Base-by-base conservation (phyloP, 2,113 vertebrate species). In the Hystrix cristata region DNA sequence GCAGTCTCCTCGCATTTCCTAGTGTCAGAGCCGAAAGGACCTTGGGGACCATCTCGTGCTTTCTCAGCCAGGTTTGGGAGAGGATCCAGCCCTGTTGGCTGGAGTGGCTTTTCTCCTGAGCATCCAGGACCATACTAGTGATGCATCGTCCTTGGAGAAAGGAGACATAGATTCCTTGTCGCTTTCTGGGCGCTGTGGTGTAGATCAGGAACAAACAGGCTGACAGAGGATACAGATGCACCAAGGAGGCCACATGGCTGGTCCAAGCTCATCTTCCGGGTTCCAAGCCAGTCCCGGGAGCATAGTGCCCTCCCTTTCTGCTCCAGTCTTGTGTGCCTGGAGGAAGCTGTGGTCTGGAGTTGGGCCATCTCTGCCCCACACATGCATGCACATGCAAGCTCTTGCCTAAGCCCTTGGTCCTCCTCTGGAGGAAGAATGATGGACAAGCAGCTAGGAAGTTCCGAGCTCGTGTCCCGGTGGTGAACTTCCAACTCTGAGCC, bases 301-400 rank as follows among this genome's bases (percentile, higher is more conserved):
- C 14, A 7, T 4, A 29, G 31, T 2, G 2, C 27, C 27, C 19
- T 31, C 38, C 43, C 74, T 90, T 38, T 38, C 51, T 60, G 83
- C 55, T 79, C 78, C n/a, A 0, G 57, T 65, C 59, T 21, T 16
- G 5, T 51, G 65, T 55, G 79, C 5, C 0, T 19, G 34, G 10
- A 57, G 38, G 78, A 79, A 19, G 53, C 29, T 55, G 3, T 16
- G 38, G 46, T 81, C 18, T 38, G 7, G 85, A 60, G 53, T 23
- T n/a, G 91, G 59, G 12, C 71, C 16, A 9, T 25, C 9, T 53
- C 55, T 27, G 21, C 57, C 67, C 38, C 18, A 4, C 14, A 43
- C 3, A 2, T 1, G 38, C 27, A 5, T 0, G 53, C 43, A 23
- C 18, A 10, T 23, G 6, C 62, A 18, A 43, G 43, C 21, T 19